These are phyloP conservation scores for Tolmerus cingulatus DNA, from an alignment of 2,888 invertebrate species.

Conservation along the genomic window DNA sequence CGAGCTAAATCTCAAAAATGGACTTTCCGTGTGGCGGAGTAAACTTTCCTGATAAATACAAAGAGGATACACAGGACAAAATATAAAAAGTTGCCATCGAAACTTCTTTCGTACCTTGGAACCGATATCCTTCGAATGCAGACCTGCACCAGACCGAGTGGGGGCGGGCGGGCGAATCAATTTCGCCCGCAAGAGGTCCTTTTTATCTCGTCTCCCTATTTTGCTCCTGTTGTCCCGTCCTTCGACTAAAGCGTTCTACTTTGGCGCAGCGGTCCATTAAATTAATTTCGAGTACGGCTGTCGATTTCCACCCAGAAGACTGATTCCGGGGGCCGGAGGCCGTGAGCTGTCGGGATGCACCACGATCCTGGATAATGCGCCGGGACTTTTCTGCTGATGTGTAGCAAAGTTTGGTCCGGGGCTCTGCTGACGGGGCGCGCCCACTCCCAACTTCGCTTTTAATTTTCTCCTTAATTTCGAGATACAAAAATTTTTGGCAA, in stretches of 20 bases:
- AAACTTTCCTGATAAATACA: constrained; percentile 38
- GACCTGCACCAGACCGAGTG: background rate
- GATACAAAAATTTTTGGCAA: constrained; percentile 34
- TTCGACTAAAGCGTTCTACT: background rate
- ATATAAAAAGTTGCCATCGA: constrained; percentile 31
- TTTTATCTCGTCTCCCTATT: background rate
- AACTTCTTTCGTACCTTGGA: constrained; percentile 32
- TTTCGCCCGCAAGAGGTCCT: background rate
- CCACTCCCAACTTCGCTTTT: background rate
- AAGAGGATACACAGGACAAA: constrained; percentile 25
- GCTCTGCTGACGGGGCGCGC: background rate
- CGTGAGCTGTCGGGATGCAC: background rate
- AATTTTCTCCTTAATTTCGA: constrained; percentile 32
- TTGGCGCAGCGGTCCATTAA: constrained; percentile 32
- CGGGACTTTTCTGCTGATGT: constrained; percentile 25
- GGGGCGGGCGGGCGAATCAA: constrained; percentile 1
- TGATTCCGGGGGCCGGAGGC: background rate
- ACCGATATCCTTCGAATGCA: constrained; percentile 16
- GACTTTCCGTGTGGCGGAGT: constrained; percentile 33
- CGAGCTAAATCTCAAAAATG: constrained; percentile 31
- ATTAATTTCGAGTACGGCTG: constrained; percentile 32
- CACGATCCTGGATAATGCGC: background rate
- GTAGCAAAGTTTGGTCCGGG: background rate
- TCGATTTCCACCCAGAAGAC: constrained; percentile 20
- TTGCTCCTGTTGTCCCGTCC: background rate